Evolutionary conservation across 1,140 invertebrate genomes (phyloP), one percentile per base, ranked within the genome.

Genomic region (Scaptomyza montana): DNA sequence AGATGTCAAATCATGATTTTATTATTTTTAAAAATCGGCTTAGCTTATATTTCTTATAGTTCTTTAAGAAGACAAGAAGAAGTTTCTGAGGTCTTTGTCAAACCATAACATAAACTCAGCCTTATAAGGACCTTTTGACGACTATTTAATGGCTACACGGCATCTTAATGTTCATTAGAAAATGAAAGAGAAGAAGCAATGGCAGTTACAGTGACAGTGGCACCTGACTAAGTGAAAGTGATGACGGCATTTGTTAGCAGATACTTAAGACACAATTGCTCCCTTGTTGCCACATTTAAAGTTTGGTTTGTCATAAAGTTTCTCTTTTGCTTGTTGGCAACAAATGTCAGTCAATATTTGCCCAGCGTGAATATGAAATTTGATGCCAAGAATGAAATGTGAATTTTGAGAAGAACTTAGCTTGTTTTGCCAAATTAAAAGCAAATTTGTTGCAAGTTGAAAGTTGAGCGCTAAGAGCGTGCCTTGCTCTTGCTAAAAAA

Each of bases 171-270:
- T 57, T 13, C 19, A 64, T 53, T 43, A 54, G 21, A 41, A 51
- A 54, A 10, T 51, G 8, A 6, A 13, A 28, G 16, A 25, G n/a
- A 8, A n/a, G 36, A 25, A 10, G 39, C 39, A n/a, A 21, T 9
- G 3, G 28, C 12, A 33, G 30, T 33, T 33, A 36, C n/a, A 36
- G 33, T 2, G 47, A 19, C 47, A 54, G 61, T 51, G 43, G 61
- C 71, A 55, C 25, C 71, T 67, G 66, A 57, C 64, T 55, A 16
- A 71, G 75, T 78, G 73, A 43, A 43, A 43, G 39, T 80, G 81
- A 85, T 84, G 81, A 80, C 73, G 67, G 47, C 72, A 73, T 74
- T 86, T 85, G 78, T 80, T 80, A 69, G 59, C 68, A 70, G 60
- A 78, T 78, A 60, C 79, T 78, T 81, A 82, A 36, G 67, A 74